Conservation (phyloP, 1,140 invertebrate genomes). For the Drosophila ercepeae region DNA sequence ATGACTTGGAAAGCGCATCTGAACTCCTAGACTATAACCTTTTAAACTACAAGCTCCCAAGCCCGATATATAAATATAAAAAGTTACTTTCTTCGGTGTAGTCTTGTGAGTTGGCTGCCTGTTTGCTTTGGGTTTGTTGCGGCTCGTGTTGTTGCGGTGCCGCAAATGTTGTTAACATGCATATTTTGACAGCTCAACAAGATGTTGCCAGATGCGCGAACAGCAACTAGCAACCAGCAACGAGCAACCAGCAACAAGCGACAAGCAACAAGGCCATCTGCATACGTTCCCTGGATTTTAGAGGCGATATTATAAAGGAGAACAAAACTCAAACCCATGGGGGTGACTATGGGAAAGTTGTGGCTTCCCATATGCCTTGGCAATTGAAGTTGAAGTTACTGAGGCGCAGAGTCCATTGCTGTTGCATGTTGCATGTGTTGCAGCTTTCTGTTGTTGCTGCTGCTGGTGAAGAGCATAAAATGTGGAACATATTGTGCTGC, state of each 20-base stretch:
- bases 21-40: background rate
- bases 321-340: slow-evolving; percentile 54
- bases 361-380: slow-evolving; percentile 46
- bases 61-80: background rate
- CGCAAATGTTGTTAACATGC: slow-evolving; percentile 82
- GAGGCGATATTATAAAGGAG: slow-evolving; percentile 46
- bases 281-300: slow-evolving; percentile 65
- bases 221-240: slow-evolving; percentile 46
- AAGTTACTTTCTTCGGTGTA: slow-evolving; percentile 3
- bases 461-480: slow-evolving; percentile 47
- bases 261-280: slow-evolving; percentile 54
- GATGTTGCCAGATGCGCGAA: slow-evolving; percentile 81
- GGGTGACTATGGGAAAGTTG: slow-evolving; percentile 54
- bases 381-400: slow-evolving; percentile 59
- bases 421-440: slow-evolving; percentile 52
- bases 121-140: slow-evolving; percentile 20
- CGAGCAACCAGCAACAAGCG: slow-evolving; percentile 13
- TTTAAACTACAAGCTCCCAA: background rate
- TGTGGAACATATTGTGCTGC: slow-evolving; percentile 45
- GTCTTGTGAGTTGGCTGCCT: slow-evolving; percentile 17
- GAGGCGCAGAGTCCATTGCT: slow-evolving; percentile 66
- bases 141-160: slow-evolving; percentile 66
- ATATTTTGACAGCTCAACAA: slow-evolving; percentile 82
- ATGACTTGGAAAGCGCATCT: background rate
- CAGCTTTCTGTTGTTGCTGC: slow-evolving; percentile 23